Evolutionary conservation across 2,888 invertebrate species (phyloP).

Genomic region (Lithophane ornitopus): DNA sequence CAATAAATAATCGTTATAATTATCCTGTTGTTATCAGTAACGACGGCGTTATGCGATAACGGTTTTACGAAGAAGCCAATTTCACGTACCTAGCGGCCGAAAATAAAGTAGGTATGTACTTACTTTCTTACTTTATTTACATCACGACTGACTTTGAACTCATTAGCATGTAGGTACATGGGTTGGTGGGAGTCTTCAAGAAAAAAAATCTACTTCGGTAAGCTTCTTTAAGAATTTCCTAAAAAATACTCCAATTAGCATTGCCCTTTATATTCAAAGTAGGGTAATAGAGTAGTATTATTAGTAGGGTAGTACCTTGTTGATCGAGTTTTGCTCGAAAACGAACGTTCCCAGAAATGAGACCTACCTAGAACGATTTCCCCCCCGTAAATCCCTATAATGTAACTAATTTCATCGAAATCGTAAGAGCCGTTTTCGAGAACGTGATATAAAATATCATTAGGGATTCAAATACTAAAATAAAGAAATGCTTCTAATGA

Average conservation of each 20-base stretch:
- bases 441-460: no score
- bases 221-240: not conserved
- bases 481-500: no score
- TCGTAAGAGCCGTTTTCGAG: no score
- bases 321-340: no score
- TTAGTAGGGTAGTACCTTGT: no score
- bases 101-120: slow-evolving; percentile 31
- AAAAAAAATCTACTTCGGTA: not conserved
- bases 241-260: not conserved
- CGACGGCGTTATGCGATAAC: slow-evolving; percentile 54
- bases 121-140: no score
- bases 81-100: slow-evolving; percentile 24
- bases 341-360: no score
- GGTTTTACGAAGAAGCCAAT: slow-evolving; percentile 17
- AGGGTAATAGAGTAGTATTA: no score
- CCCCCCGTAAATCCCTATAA: no score
- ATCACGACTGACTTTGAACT: not conserved
- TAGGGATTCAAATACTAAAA: no score
- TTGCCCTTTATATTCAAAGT: not conserved
- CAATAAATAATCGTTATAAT: slow-evolving; percentile 27
- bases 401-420: no score
- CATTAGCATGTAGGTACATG: not conserved
- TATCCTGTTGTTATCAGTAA: slow-evolving; percentile 42
- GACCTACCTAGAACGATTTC: no score
- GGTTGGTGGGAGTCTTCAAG: fast-evolving